Conservation (phyloP, 2,888 invertebrate species). For the Calameuta idolon region DNA sequence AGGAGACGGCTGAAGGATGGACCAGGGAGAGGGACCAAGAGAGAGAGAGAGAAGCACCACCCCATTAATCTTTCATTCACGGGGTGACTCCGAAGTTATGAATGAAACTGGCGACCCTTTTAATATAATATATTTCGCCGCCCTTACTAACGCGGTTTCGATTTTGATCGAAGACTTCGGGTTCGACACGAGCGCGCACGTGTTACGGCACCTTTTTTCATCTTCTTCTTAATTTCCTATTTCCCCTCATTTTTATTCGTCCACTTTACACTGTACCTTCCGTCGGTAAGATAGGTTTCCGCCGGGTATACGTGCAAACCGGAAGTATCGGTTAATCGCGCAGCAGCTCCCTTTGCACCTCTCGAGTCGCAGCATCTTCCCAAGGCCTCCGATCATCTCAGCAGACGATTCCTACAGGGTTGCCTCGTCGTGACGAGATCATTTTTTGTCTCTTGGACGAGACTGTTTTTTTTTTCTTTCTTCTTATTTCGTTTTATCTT, state of each 20-base stretch:
- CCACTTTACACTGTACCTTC: not conserved
- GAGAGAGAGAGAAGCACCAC: constrained; percentile 16
- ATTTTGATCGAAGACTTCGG: constrained; percentile 54
- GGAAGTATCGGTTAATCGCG: not conserved
- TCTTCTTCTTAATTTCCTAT: not conserved
- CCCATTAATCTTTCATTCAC: constrained; percentile 54
- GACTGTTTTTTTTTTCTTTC: constrained; percentile 17
- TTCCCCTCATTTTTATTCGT: not conserved
- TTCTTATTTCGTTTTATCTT: constrained; percentile 14
- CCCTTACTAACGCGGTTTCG: constrained; percentile 49
- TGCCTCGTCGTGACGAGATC: constrained; percentile 42
- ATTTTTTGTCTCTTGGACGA: constrained; percentile 24
- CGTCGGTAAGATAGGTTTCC: not conserved
- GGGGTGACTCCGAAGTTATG: constrained; percentile 46
- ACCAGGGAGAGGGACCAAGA: constrained; percentile 14
- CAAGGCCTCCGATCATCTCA: constrained; percentile 31
- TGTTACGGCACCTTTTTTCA: not conserved
- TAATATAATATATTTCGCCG: constrained; percentile 39
- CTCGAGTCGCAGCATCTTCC: not conserved
- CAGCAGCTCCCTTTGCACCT: not conserved
- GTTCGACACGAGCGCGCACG: not conserved
- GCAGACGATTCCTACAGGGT: constrained; percentile 38
- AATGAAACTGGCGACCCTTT: constrained; percentile 46
- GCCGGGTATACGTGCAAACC: not conserved
- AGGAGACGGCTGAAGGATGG: not conserved